Base-by-base conservation (phyloP, 2,113 vertebrate genomes). In the Anseranas semipalmata region DNA sequence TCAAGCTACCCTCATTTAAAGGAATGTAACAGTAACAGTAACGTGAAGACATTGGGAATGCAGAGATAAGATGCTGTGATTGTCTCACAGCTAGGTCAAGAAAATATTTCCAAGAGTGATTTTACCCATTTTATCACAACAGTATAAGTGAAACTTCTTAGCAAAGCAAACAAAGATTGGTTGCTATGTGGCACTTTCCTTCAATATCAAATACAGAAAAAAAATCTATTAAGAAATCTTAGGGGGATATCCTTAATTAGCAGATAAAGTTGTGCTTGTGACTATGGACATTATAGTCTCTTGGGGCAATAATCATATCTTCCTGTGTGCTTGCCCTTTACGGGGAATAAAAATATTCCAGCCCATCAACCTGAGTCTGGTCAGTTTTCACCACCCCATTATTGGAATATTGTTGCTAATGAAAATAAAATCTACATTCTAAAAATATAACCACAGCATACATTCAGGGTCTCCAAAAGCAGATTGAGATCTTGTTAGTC, bases 381-480 rank as follows among this genome's bases (percentile, higher is more conserved):
- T 2, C 80, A 62, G 10, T 71, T 89, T 92, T 80, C 32, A 77
- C 37, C 33, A 86, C 25, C 5, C 13, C 7, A 30, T 39, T 75
- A 60, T 14, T 87, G 56, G 10, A 82, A 53, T 67, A 71, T 66
- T 71, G 43, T 24, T 39, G 33, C 43, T 60, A 75, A 85, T 55
- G 56, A 89, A 95, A 93, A 88, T 32, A 52, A 94, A 95, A 66
- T 16, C 50, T 76, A 21, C 66, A 6, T 70, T 72, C 89, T 94
- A 95, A 96, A 96, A 95, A 95, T 92, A 85, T 13, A 85, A 52
- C 50, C 15, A 41, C 15, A 27, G 22, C 53, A 25, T 66, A 37
- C 28, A 79, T 72, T 87, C 58, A 55, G 41, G 32, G 45, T 76
- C n/a, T 79, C 89, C 62, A 81, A 95, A 85, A 85, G 28, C 50